Conservation (phyloP, 2,888 invertebrate species). For the Dioctria linearis region DNA sequence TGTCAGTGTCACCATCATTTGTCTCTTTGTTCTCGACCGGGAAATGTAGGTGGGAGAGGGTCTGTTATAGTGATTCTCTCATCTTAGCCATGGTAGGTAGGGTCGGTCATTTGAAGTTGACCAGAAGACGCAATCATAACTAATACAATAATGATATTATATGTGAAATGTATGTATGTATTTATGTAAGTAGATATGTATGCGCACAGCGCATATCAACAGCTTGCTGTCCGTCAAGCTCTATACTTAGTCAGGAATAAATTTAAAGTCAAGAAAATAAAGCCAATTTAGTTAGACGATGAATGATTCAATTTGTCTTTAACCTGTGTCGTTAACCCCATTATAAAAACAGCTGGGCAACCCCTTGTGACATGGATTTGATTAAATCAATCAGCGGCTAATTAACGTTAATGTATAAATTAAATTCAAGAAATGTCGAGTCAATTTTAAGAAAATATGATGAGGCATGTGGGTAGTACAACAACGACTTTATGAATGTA, state of each 20-base stretch:
- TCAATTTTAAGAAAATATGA: too few species aligned
- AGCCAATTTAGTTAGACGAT: conserved; percentile 9
- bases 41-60: neutral
- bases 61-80: neutral
- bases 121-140: too few species aligned
- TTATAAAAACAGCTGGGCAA: neutral
- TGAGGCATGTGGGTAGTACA: too few species aligned
- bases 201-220: too few species aligned
- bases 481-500: too few species aligned
- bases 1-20: neutral
- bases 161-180: too few species aligned
- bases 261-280: neutral
- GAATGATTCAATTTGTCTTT: conserved; percentile 33
- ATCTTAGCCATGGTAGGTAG: neutral
- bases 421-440: too few species aligned
- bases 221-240: too few species aligned
- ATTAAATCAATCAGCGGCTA: conserved; percentile 10
- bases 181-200: too few species aligned
- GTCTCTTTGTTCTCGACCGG: neutral
- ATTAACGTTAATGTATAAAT: neutral
- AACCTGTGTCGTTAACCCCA: conserved; percentile 44
- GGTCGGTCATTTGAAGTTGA: too few species aligned
- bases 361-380: conserved; percentile 21
- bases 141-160: too few species aligned
- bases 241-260: too few species aligned